Evolutionary conservation across 1,140 invertebrate genomes (phyloP).

Genomic region (Zophobas atratus): DNA sequence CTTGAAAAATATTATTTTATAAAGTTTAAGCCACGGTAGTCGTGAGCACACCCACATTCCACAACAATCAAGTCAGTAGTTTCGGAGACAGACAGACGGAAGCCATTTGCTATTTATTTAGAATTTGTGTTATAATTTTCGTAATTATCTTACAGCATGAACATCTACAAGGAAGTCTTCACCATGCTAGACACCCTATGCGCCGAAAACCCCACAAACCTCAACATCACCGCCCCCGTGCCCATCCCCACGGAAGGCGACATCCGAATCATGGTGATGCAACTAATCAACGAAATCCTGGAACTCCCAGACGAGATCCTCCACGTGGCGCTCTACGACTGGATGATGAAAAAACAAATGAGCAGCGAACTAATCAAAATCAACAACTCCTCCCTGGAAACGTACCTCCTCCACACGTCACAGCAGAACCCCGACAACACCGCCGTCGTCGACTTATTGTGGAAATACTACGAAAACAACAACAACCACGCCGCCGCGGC

Average conservation of each 20-base stretch:
- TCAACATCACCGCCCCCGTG: background rate
- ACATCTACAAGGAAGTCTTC: constrained; percentile 91
- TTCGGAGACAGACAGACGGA: too few species aligned
- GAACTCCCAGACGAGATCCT: constrained; percentile 86
- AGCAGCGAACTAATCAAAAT: constrained; percentile 85
- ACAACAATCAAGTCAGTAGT: too few species aligned
- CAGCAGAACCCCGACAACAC: constrained; percentile 71
- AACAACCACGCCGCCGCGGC: constrained; percentile 95
- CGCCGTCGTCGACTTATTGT: constrained; percentile 88
- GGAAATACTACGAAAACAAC: constrained; percentile 96
- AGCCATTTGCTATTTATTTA: background rate
- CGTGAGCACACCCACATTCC: too few species aligned
- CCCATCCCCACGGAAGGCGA: constrained; percentile 34
- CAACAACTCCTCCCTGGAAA: constrained; percentile 85
- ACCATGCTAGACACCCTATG: constrained; percentile 86
- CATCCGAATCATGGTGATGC: constrained; percentile 1
- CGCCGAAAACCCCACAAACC: constrained; percentile 59
- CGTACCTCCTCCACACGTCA: constrained; percentile 80
- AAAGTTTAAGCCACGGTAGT: too few species aligned
- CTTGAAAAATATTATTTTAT: too few species aligned
- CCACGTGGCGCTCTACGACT: constrained; percentile 93
- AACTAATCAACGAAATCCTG: constrained; percentile 65
- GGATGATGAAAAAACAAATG: constrained; percentile 88
- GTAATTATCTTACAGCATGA: constrained; percentile 74
- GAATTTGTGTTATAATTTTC: background rate